Evolutionary conservation across 2,113 vertebrate genomes (phyloP), one percentile per base, ranked within the genome.

Genomic region (Chionodraco myersi): DNA sequence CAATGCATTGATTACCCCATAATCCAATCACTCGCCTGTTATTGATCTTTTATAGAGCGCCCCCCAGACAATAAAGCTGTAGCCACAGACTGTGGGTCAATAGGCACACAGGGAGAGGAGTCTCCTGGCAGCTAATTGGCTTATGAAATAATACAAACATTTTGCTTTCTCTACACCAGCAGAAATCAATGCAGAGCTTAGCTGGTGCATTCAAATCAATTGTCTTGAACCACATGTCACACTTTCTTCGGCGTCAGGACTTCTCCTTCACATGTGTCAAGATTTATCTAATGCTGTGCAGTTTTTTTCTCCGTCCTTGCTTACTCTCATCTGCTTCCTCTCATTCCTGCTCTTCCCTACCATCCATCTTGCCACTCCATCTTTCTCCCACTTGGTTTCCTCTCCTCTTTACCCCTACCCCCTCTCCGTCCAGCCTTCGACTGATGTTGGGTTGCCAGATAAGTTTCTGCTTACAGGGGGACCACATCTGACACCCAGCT

Each of bases 71-170:
- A 94, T 93, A 92, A 85, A 93, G 91, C 91, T 77, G 83, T 23
- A 78, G 91, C 89, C 85, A 86, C 90, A 90, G 88, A 88, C 92
- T 83, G 82, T 72, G 82, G 93, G 93, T 94, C 93, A 94, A 94
- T 94, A 93, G 88, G 86, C 87, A 70, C 89, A 89, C 78, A 60
- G 89, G 89, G 89, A 88, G 85, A 79, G 86, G 83, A 92, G 89
- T 91, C 91, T 93, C 90, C 91, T 93, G 88, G 89, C 92, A 93
- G 90, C 89, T 94, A 94, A 94, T 94, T 94, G 93, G 92, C 93
- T 93, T 94, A 93, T 93, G 93, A 94, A 93, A 94, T 94, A 94
- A 94, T 92, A 92, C 92, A 94, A 94, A 94, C 92, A 92, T 94
- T 94, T 93, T 92, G 92, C 90, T 94, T 94, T 91, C 82, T 72